A percentile compares a stretch with the other conserved stretches of the same genome.
Conservation (phyloP, 2,113 vertebrate genomes). For the Pomatorhinus ruficollis region DNA sequence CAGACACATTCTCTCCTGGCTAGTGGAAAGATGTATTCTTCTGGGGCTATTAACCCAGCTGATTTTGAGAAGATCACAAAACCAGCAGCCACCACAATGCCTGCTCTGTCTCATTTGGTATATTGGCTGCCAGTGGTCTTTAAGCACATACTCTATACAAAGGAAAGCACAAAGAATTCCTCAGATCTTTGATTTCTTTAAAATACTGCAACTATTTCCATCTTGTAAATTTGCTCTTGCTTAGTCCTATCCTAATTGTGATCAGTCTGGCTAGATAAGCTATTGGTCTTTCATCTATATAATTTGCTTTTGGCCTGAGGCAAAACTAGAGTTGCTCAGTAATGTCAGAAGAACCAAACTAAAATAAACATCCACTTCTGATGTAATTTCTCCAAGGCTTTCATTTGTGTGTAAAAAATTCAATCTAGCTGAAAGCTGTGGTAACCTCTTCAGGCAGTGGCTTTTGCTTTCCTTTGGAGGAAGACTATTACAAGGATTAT, state of each 20-base stretch:
- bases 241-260: background rate
- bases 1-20: background rate
- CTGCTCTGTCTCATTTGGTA: background rate
- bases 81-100: background rate
- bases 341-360: background rate
- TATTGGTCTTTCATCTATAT: conserved; percentile 38
- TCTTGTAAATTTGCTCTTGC: background rate
- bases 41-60: background rate
- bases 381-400: background rate
- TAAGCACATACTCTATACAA: background rate
- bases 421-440: background rate
- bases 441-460: background rate
- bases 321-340: background rate
- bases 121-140: background rate
- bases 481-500: conserved; percentile 16
- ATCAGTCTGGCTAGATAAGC: background rate
- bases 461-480: background rate
- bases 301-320: conserved; percentile 1
- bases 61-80: background rate
- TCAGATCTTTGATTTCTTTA: background rate
- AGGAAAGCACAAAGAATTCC: background rate
- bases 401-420: background rate
- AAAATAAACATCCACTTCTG: conserved; percentile 17
- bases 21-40: background rate
- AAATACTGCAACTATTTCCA: background rate